Conservation (phyloP, 2,113 vertebrate genomes). For the Gorsachius goisagi region DNA sequence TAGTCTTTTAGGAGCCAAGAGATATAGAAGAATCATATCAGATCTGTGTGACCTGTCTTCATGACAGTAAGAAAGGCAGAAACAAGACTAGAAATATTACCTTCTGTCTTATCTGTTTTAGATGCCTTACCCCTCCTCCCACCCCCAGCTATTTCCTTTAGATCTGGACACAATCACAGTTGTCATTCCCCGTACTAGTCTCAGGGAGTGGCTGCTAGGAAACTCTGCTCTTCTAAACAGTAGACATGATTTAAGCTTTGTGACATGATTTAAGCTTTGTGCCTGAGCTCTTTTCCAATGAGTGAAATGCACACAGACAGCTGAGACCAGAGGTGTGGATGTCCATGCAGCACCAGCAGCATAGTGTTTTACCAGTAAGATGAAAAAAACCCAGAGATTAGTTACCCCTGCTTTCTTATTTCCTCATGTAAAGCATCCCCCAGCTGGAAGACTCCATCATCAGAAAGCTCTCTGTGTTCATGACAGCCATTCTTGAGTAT, state of each 20-base stretch:
- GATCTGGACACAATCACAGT: background rate
- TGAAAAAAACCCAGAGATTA: background rate
- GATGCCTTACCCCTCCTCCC: background rate
- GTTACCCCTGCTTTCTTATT: background rate
- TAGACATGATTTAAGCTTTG: background rate
- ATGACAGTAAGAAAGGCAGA: background rate
- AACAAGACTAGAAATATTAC: background rate
- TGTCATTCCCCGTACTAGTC: background rate
- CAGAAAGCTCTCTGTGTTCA: background rate
- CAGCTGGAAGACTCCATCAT: background rate
- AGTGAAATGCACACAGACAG: background rate
- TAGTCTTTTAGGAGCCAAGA: background rate
- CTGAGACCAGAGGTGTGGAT: background rate
- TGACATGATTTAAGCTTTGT: background rate
- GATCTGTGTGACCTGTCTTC: background rate
- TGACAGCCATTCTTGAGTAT: background rate
- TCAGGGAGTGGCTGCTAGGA: background rate
- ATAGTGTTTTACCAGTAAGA: background rate
- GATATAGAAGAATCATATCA: background rate
- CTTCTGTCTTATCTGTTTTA: background rate
- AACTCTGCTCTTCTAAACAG: background rate
- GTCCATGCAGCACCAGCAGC: background rate
- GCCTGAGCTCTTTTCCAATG: background rate
- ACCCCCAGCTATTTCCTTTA: background rate
- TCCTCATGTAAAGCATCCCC: background rate